Base-by-base conservation (phyloP, 2,113 vertebrate genomes). In the Halcyon malimbica region DNA sequence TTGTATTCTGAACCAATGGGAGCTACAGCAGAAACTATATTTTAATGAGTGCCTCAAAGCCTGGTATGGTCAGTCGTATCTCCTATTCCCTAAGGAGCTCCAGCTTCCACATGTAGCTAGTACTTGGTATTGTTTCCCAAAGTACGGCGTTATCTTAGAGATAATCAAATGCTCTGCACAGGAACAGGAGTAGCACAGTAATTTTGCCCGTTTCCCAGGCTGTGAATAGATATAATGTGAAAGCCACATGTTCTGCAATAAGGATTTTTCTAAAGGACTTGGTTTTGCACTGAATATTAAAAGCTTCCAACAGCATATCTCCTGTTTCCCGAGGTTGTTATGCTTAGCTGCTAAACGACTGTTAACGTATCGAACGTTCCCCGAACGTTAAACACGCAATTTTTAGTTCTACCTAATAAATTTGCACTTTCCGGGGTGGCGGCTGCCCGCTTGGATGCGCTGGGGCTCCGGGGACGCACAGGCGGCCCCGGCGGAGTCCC, bases 391-490 rank as follows among this genome's bases (percentile, higher is more conserved):
- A 88, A 92, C 75, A 18, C 10, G 65, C 4, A 1, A 26, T 7
- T 63, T 44, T 74, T 21, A 1, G 23, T 37, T 81, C 25, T 33
- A n/a, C 70, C 10, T 2, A 57, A 56, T 9, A 6, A 35, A 68
- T 11, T 8, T 13, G 37, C 85, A 1, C 50, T 57, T 16, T 9
- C 14, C 2, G 20, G 35, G 18, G 26, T 14, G 16, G 42, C 16
- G 4, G 14, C 5, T 41, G 35, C 65, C 33, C 2, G 6, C 48
- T 11, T 5, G n/a, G 16, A 41, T 13, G 60, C 39, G 5, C 39
- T 2, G 35, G 37, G 31, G 31, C 37, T 5, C 11, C 2, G 35
- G 50, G 29, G 19, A 25, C 2, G 12, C 16, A 6, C 17, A 1
- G 6, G 50, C 20, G 6, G 67, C 26, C 8, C 25, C 5, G 16